Percentiles rank a stretch among this genome's conserved stretches.
Conservation (phyloP, 2,113 vertebrate genomes). For the Gymnocephalus cernua region DNA sequence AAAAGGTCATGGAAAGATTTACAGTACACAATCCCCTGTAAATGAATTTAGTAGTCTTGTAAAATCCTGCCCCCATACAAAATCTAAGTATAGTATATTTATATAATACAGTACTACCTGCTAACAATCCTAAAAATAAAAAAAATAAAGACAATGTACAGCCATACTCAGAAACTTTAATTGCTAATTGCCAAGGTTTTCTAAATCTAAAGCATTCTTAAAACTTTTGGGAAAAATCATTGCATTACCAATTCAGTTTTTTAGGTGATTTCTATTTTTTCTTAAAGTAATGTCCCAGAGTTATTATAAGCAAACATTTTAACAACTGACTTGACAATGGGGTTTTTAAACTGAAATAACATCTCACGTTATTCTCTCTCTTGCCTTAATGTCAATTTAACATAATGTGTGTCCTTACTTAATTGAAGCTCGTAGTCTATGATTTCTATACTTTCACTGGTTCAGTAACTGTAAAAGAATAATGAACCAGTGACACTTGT, state of each 20-base stretch:
- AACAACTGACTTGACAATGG: background rate
- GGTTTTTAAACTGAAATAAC: background rate
- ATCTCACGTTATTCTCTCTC: background rate
- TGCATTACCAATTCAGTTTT: background rate
- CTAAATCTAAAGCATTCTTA: background rate
- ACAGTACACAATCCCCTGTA: background rate
- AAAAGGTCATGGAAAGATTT: conserved; percentile 34
- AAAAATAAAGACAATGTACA: background rate
- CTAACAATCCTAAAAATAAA: background rate
- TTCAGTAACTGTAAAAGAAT: background rate
- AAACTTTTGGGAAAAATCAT: background rate
- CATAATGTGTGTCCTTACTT: background rate
- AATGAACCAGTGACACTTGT: background rate
- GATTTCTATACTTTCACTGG: background rate
- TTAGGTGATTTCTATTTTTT: background rate
- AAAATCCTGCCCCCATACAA: background rate
- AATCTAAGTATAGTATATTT: background rate
- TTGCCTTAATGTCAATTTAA: background rate
- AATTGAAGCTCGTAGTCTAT: background rate
- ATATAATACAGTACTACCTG: background rate
- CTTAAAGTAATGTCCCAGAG: background rate
- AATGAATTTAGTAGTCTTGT: conserved; percentile 7
- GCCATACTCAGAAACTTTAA: background rate
- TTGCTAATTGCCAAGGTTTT: background rate
- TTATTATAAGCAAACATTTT: background rate